A percentile compares a stretch with the other conserved stretches of the same genome.
Conservation (phyloP, 1,140 invertebrate species). For the Drosophila ercepeae region DNA sequence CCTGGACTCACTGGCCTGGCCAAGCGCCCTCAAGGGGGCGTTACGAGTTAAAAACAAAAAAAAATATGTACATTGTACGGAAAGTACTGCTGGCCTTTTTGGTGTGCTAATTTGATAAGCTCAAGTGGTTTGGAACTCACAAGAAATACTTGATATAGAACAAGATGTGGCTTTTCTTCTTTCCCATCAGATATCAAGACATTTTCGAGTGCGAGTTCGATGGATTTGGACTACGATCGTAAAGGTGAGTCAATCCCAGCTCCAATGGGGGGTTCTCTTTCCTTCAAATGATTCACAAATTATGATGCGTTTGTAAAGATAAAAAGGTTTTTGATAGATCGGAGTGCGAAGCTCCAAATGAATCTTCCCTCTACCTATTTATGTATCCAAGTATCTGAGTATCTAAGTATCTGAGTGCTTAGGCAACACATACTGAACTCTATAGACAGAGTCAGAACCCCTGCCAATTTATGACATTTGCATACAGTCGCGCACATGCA, state of each 20-base stretch:
- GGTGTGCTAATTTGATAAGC: conserved; percentile 55
- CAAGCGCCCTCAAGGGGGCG: conserved; percentile 4
- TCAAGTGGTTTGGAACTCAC: conserved; percentile 22
- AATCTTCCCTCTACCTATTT: background rate
- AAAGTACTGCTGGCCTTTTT: conserved; percentile 2
- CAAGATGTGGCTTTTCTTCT: conserved; percentile 15
- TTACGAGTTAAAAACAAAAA: conserved; percentile 3
- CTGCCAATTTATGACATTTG: conserved; percentile 52
- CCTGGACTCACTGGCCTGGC: background rate
- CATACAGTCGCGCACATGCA: conserved; percentile 37
- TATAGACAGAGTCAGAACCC: conserved; percentile 12
- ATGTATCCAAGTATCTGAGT: too few species aligned
- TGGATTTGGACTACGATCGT: background rate
- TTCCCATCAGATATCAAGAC: conserved; percentile 43
- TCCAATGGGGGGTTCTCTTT: background rate
- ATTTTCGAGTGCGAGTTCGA: conserved; percentile 47
- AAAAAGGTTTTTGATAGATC: background rate
- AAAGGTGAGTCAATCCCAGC: conserved; percentile 9
- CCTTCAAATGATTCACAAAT: conserved; percentile 12
- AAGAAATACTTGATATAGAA: conserved; percentile 2
- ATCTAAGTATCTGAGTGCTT: background rate
- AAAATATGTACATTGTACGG: conserved; percentile 10
- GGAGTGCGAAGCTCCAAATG: background rate
- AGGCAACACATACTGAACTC: conserved; percentile 22
- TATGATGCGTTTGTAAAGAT: background rate